These are phyloP conservation scores for Habropoda laboriosa DNA, from an alignment of 1,140 invertebrate genomes.

Conservation along the genomic window DNA sequence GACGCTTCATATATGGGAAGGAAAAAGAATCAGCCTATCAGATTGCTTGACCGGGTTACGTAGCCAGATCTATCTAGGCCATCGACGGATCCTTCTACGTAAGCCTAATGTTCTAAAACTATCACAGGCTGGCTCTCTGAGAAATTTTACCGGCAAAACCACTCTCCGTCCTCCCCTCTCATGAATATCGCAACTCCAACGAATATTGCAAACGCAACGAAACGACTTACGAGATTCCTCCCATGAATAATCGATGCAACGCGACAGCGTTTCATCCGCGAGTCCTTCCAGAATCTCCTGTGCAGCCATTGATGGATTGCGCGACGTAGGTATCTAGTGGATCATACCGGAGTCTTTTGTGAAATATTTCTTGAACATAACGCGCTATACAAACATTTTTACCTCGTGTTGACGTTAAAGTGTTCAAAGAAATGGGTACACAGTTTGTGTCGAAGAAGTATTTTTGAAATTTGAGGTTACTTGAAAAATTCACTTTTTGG, in stretches of 20 bases:
- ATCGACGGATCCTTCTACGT: constrained; percentile 1
- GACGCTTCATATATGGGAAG: neutral
- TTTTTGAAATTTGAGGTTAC: no score
- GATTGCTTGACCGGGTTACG: constrained; percentile 12
- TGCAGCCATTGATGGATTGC: neutral
- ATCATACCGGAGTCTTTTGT: neutral
- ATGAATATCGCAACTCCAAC: constrained; percentile 5
- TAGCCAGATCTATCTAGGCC: neutral
- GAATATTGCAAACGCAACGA: constrained; percentile 30
- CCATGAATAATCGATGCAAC: constrained; percentile 33
- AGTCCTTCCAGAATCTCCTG: neutral
- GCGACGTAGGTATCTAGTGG: neutral
- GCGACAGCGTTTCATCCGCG: constrained; percentile 19
- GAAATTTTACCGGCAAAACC: constrained; percentile 9
- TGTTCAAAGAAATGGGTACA: no score
- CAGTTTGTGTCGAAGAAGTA: no score
- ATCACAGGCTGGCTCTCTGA: neutral
- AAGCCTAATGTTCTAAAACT: constrained; percentile 21
- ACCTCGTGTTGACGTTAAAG: no score
- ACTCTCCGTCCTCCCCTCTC: constrained; percentile 6
- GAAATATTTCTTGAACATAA: neutral
- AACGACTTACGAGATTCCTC: constrained; percentile 29
- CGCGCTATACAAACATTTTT: no score
- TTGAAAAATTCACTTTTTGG: no score
- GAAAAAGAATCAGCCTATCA: neutral